Evolutionary conservation across 2,888 invertebrate species (phyloP), one percentile per base, ranked within the genome.

Genomic region (Mimachlamys varia): DNA sequence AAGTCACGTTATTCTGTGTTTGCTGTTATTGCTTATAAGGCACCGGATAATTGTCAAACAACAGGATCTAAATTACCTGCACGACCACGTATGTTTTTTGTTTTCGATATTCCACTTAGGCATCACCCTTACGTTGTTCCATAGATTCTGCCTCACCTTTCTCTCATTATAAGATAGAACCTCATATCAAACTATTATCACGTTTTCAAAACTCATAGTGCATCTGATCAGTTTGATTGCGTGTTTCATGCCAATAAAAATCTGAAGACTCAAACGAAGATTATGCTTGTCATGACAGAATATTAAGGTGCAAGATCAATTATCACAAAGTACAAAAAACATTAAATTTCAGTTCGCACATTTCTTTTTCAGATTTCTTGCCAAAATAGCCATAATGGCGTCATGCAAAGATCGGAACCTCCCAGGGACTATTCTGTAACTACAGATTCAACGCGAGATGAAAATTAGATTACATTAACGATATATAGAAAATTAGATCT

Each of bases 391-490:
- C 76, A 33, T 76, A 76, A 76, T 76, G 50, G 89, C 55, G 53
- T 89, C 55, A 89, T 89, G 89, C 53, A 37, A 89, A 22, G 50
- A 49, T 53, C 49, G 89, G 55, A 89, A 89, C 27, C 50, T 89
- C 89, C 55, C 55, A 22, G 37, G 50, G 37, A 53, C 37, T 37
- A 53, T 53, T 53, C 50, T n/a, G 76, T 76, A 76, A 76, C 76
- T 12, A 55, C 53, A 53, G 55, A 89, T 53, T 89, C 37, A 15
- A 53, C 27, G 87, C 87, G 58, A 33, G 88, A 89, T 53, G 89
- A 88, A 90, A 90, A 90, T 89, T 90, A 55, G 90, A 90, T 90
- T 90, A 89, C 89, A 89, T 37, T 90, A 90, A 90, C 89, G 90
- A 87, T 89, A 89, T 90, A 89, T 87, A 90, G 89, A 89, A 89